Conservation (phyloP, 1,140 invertebrate genomes). For the Melitaea cinxia region DNA sequence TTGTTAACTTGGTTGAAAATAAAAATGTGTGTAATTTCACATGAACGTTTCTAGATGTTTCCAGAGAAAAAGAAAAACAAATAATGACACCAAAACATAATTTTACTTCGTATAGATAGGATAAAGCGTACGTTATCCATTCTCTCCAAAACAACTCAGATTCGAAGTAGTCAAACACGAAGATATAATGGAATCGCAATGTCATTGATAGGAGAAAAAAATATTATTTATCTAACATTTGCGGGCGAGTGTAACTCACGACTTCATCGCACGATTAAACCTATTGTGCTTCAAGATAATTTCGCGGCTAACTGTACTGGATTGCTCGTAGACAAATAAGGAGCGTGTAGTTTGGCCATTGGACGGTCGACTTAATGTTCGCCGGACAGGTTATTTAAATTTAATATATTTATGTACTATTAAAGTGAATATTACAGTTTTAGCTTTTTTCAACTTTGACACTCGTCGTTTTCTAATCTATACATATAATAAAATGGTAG, state of each 20-base stretch:
- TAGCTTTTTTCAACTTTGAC: too few species aligned
- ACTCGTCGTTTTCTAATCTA: too few species aligned
- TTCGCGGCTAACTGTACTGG: constrained; percentile 67
- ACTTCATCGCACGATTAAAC: constrained; percentile 66
- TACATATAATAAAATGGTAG: too few species aligned
- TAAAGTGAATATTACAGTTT: too few species aligned
- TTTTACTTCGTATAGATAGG: too few species aligned
- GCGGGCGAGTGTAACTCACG: constrained; percentile 54
- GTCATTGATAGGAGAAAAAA: not conserved
- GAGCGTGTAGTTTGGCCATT: constrained; percentile 42
- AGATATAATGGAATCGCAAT: not conserved
- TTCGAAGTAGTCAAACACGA: not conserved
- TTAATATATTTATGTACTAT: too few species aligned
- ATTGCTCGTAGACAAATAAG: constrained; percentile 69
- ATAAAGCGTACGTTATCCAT: not conserved
- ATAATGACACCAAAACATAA: too few species aligned
- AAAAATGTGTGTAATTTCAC: too few species aligned
- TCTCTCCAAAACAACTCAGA: not conserved
- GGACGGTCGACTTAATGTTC: constrained; percentile 10
- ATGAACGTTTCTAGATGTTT: too few species aligned
- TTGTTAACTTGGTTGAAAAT: too few species aligned
- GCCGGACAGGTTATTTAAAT: too few species aligned
- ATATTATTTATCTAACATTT: constrained; percentile 21
- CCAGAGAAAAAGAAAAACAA: too few species aligned
- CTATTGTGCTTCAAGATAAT: constrained; percentile 62